phyloP scores from a whole-genome alignment of 2,797 vertebrate species.

The Novumbra hubbsi region DNA sequence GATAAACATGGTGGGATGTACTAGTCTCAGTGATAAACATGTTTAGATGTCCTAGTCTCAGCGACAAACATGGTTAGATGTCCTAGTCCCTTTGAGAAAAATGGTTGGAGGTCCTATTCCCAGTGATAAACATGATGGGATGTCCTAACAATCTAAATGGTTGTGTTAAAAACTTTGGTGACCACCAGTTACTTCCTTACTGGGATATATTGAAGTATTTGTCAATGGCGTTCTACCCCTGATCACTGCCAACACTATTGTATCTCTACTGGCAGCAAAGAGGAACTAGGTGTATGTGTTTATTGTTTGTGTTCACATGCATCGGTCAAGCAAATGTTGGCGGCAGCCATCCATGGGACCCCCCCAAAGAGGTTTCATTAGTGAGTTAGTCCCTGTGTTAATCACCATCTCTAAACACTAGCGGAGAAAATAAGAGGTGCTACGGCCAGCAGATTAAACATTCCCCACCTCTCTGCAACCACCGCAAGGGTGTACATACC shows the following conservation, averaged over 20 bases:
- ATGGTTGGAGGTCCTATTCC: no score
- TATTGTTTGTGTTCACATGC: neutral
- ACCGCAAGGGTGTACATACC: neutral
- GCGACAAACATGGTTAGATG: no score
- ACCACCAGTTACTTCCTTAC: constrained; percentile 12
- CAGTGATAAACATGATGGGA: constrained; percentile 26
- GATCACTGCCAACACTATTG: neutral
- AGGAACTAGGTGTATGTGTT: constrained; percentile 32
- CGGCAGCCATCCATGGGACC: neutral
- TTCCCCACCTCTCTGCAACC: constrained; percentile 8
- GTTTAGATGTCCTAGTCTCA: no score
- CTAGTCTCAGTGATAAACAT: no score
- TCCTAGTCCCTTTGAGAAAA: no score
- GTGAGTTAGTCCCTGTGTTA: neutral
- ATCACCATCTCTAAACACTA: neutral
- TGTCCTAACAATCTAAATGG: constrained; percentile 26
- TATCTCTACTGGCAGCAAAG: constrained; percentile 23
- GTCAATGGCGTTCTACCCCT: neutral
- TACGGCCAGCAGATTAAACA: constrained; percentile 19
- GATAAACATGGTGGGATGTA: no score
- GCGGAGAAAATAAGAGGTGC: neutral
- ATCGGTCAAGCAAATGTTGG: neutral
- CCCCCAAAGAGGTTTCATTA: neutral
- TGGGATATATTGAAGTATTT: neutral
- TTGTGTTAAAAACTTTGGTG: constrained; percentile 31